Base-by-base conservation (phyloP, 2,113 vertebrate species). In the Paratilapia polleni region DNA sequence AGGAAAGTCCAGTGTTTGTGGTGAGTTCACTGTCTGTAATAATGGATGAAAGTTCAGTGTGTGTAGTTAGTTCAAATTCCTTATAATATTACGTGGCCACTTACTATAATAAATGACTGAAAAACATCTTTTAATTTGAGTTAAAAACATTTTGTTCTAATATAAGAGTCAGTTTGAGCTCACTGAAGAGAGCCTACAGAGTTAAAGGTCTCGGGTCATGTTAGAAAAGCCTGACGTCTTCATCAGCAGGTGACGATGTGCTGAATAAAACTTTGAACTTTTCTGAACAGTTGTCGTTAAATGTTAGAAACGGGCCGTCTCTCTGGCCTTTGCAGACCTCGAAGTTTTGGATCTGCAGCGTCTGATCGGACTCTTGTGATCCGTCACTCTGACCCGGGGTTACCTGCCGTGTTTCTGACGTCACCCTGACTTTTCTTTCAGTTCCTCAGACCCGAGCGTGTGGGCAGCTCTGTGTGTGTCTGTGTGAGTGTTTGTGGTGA, bases 401-500 rank as follows among this genome's bases (percentile, higher is more conserved):
- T 31, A 31, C 43, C 43, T 34, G 15, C 34, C 26, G 15, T 19
- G 15, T 17, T 52, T 19, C 5, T 19, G 17, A 41, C 4, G 10
- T 19, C 49, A 6, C 22, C 9, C 31, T 20, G 19, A 36, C 10
- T 10, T 34, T n/a, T 63, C 43, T 20, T 9, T 20, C 49, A 20
- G 41, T 24, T 49, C 64, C 41, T 70, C 64, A 49, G 64, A 70
- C 43, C 28, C 10, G 10, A 3, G 12, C 64, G 1, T 81, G 60
- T 34, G 66, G 38, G 80, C 41, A 15, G 62, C 61, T 52, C 66
- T 52, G 79, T 41, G 64, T 22, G 43, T 34, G 60, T 41, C 14
- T 31, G 76, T 61, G 59, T 75, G 68, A 82, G 62, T 43, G 70
- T 80, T 81, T 78, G 77, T 62, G 47, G 75, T 34, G 85, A 78